Conservation (phyloP, 2,888 invertebrate species). For the Ennomos fuscantarius region DNA sequence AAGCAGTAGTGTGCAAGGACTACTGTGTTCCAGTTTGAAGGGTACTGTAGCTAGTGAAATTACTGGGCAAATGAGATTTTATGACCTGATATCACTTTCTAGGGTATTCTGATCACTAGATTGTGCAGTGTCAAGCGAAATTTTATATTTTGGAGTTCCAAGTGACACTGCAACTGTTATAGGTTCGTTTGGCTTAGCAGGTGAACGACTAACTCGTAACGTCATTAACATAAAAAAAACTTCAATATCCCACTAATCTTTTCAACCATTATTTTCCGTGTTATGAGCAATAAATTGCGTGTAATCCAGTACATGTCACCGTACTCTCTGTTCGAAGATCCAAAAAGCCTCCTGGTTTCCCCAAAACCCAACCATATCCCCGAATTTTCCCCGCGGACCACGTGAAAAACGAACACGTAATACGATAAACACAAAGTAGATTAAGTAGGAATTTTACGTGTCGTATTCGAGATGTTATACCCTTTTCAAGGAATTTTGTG, state of each 20-base stretch:
- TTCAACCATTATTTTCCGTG: conserved; percentile 3
- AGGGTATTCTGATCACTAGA: too few relatives aligned
- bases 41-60: too few relatives aligned
- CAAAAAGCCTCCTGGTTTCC: conserved; percentile 43
- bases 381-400: conserved; percentile 37
- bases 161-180: too few relatives aligned
- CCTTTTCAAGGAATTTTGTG: conserved; percentile 16
- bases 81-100: too few relatives aligned
- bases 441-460: conserved; percentile 33
- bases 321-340: conserved; percentile 35
- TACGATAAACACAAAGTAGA: conserved; percentile 36
- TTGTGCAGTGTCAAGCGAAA: too few relatives aligned
- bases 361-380: conserved; percentile 41
- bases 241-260: neutral
- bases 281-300: conserved; percentile 44
- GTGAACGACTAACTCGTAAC: too few relatives aligned
- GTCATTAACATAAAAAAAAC: too few relatives aligned
- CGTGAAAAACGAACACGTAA: conserved; percentile 40
- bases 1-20: too few relatives aligned
- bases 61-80: too few relatives aligned
- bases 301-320: conserved; percentile 36
- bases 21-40: too few relatives aligned
- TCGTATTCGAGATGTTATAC: conserved; percentile 23
- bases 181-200: too few relatives aligned
- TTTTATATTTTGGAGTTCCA: too few relatives aligned